Evolutionary conservation across 2,888 invertebrate species (phyloP).

Genomic region (Neoscelio sp.): DNA sequence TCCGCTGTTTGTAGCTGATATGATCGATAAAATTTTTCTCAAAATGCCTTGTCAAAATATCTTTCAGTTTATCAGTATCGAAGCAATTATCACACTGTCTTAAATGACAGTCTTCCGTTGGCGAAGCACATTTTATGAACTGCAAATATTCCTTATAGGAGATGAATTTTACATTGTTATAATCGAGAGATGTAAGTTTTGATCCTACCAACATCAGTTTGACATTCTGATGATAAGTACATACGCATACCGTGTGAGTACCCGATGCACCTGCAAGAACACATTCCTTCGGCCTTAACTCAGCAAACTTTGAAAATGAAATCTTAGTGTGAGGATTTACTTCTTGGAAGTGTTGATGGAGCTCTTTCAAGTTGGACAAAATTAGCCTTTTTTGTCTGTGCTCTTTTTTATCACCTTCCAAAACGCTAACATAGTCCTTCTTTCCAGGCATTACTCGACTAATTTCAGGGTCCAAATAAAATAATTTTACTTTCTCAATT

Average conservation of each 20-base stretch:
- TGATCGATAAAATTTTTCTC: conserved; percentile 7
- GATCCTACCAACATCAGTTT: conserved; percentile 35
- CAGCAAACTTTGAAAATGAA: conserved; percentile 14
- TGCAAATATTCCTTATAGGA: conserved; percentile 3
- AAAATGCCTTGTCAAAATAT: conserved; percentile 8
- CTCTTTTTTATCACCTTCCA: conserved; percentile 6
- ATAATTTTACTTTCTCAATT: neutral
- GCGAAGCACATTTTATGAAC: neutral
- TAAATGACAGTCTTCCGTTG: conserved; percentile 15
- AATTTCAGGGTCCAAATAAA: conserved; percentile 22
- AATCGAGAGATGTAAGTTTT: neutral
- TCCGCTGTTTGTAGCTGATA: conserved; percentile 10
- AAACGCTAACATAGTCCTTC: conserved; percentile 16
- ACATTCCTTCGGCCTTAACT: conserved; percentile 8
- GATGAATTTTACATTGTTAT: neutral
- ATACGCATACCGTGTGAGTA: conserved; percentile 50
- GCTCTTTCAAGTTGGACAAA: conserved; percentile 3
- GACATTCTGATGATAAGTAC: conserved; percentile 48
- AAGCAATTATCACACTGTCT: conserved; percentile 2
- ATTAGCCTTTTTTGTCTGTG: conserved; percentile 11
- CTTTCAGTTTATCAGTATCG: neutral
- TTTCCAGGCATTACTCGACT: conserved; percentile 17
- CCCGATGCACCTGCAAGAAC: conserved; percentile 29
- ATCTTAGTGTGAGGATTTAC: neutral
- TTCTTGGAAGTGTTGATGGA: neutral